A percentile compares a stretch with the other conserved stretches of the same genome.
Conservation (phyloP, 2,888 invertebrate genomes). For the Onchidella celtica region DNA sequence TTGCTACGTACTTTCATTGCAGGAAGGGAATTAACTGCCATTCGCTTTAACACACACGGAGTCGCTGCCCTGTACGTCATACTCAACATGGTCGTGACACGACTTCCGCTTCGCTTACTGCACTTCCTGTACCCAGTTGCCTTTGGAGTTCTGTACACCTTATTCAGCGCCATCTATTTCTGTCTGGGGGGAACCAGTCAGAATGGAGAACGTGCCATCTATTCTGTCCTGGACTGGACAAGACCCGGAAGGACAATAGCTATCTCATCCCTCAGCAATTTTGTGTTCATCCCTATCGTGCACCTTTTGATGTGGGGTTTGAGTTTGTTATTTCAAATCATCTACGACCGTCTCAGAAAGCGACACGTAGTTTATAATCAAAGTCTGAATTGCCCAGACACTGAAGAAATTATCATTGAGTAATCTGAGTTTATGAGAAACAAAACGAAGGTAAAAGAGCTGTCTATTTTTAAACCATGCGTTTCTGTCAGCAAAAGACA, state of each 20-base stretch:
- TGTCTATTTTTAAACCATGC: too few relatives aligned
- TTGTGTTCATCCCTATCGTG: constrained; percentile 59
- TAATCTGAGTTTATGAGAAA: too few relatives aligned
- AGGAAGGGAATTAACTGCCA: constrained; percentile 39
- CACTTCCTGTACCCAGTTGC: constrained; percentile 72
- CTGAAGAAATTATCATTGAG: neutral
- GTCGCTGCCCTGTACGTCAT: constrained; percentile 88
- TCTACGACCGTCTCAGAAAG: constrained; percentile 1
- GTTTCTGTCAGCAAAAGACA: too few relatives aligned
- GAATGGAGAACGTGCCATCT: constrained; percentile 85
- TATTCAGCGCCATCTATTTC: constrained; percentile 88
- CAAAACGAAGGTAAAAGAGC: too few relatives aligned
- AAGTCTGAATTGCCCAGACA: neutral
- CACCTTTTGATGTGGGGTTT: constrained; percentile 54
- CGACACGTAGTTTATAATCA: constrained; percentile 7
- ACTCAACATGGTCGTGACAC: constrained; percentile 86
- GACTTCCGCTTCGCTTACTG: constrained; percentile 87
- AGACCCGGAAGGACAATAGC: constrained; percentile 56
- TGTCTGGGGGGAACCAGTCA: constrained; percentile 87
- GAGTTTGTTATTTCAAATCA: neutral
- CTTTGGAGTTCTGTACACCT: constrained; percentile 71
- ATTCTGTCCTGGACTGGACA: constrained; percentile 86
- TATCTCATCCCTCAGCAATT: constrained; percentile 55
- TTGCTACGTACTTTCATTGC: neutral
- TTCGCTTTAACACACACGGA: constrained; percentile 82